These are phyloP conservation scores for Sarcophaga rosellei DNA, from an alignment of 2,888 invertebrate genomes.

Conservation along the genomic window DNA sequence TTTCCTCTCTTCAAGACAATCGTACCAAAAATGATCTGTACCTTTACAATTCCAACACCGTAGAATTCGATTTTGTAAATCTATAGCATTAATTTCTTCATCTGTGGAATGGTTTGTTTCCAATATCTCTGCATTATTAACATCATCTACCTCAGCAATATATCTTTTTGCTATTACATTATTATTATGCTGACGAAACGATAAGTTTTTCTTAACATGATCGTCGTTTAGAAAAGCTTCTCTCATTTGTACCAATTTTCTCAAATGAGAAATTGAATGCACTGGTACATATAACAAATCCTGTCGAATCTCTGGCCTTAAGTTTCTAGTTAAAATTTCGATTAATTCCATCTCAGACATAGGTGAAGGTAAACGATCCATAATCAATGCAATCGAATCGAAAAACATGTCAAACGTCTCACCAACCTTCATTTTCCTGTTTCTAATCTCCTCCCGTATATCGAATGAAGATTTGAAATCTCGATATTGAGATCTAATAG, in stretches of 20 bases:
- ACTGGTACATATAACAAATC: not conserved
- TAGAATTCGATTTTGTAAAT: not conserved
- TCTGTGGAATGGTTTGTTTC: not conserved
- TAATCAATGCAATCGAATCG: constrained; percentile 1
- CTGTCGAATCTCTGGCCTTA: constrained; percentile 7
- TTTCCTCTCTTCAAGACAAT: constrained; percentile 25
- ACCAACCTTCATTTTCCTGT: constrained; percentile 27
- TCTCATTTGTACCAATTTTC: not conserved
- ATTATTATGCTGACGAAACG: not conserved
- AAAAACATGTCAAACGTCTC: constrained; percentile 21
- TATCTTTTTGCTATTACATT: not conserved
- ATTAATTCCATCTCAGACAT: constrained; percentile 17
- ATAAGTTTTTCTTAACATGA: not conserved
- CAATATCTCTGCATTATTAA: not conserved
- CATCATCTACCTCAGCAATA: not conserved
- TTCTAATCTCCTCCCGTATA: not conserved
- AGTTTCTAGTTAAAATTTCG: not conserved
- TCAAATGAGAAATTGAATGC: constrained; percentile 11
- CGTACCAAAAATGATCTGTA: constrained; percentile 36
- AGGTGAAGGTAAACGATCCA: constrained; percentile 6
- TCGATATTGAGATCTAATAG: too few relatives aligned
- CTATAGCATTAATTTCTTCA: not conserved
- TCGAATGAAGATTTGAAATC: too few relatives aligned
- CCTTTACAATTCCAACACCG: constrained; percentile 4
- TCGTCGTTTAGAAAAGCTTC: constrained; percentile 35